These are phyloP conservation scores for Stegostoma tigrinum DNA, from an alignment of 2,113 vertebrate genomes.

Conservation along the genomic window DNA sequence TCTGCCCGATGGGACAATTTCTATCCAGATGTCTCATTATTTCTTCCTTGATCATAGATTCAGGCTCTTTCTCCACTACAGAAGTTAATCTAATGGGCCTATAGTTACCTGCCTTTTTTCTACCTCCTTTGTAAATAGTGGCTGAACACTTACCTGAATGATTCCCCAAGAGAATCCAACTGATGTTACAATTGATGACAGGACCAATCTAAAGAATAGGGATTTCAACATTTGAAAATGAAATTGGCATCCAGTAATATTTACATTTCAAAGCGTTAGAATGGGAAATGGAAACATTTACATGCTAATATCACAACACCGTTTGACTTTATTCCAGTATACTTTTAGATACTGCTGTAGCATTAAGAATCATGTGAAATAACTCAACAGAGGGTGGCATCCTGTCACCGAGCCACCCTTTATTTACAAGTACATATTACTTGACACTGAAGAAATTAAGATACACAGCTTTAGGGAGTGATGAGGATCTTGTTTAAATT, in stretches of 20 bases:
- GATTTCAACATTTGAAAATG: neutral
- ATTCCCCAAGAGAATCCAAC: no score
- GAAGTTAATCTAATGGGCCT: no score
- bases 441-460: neutral
- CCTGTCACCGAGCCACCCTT: no score
- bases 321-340: neutral
- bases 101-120: no score
- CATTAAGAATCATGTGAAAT: neutral
- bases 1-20: no score
- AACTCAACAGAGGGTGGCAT: no score
- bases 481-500: slow-evolving; percentile 9
- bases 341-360: neutral
- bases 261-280: neutral
- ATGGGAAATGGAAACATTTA: neutral
- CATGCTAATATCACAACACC: neutral
- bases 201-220: neutral
- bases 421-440: no score
- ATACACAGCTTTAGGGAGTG: neutral
- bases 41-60: no score
- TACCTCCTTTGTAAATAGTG: no score
- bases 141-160: neutral
- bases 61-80: no score
- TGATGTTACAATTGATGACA: neutral
- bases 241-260: neutral
- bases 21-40: no score